Evolutionary conservation across 2,797 vertebrate genomes (phyloP).

Genomic region (Cercopithecus mitis): DNA sequence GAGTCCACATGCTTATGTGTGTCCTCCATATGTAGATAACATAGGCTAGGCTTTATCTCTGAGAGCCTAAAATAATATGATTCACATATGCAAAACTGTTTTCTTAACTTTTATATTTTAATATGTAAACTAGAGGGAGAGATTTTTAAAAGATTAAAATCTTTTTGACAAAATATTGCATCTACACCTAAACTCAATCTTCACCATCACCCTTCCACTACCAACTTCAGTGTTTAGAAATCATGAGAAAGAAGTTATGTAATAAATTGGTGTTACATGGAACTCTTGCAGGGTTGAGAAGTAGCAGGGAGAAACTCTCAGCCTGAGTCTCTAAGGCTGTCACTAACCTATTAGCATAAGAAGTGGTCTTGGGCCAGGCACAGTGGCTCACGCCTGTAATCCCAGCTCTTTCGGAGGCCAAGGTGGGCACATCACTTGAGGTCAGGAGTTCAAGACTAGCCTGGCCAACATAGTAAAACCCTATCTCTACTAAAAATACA

Average conservation of each 20-base stretch:
- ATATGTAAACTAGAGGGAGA: not conserved
- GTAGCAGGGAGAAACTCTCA: not conserved
- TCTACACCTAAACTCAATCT: not conserved
- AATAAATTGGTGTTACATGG: not conserved
- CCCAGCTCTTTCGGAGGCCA: not conserved
- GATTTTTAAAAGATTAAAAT: not conserved
- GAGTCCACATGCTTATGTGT: not conserved
- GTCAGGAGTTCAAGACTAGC: not conserved
- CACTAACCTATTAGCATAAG: slow-evolving; percentile 34
- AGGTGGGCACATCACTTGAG: not conserved
- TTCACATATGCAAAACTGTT: not conserved
- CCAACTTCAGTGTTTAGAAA: not conserved
- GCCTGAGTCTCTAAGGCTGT: not conserved
- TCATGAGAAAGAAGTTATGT: not conserved
- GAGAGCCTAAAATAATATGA: not conserved
- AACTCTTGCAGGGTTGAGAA: not conserved
- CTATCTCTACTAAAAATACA: not conserved
- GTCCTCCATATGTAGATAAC: not conserved
- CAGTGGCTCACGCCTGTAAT: not conserved
- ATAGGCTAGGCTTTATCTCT: not conserved
- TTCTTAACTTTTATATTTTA: not conserved
- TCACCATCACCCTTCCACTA: not conserved
- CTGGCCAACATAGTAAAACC: not conserved
- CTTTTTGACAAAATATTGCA: not conserved
- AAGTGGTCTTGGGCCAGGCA: not conserved